phyloP scores from a whole-genome alignment of 2,888 invertebrate species.

The Drosophila anomelani region DNA sequence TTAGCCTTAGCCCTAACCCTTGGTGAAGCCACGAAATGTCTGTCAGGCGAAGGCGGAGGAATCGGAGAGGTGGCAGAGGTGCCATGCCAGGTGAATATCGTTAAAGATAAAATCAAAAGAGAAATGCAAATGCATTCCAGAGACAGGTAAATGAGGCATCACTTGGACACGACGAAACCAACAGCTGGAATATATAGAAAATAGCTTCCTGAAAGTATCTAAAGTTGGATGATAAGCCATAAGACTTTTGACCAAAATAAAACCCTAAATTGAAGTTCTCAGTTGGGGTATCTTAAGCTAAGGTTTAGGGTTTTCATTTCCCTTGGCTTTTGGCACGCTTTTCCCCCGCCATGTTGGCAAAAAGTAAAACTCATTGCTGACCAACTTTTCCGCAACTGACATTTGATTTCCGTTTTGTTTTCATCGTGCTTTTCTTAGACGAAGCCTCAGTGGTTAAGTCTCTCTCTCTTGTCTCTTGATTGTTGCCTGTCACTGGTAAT shows the following conservation, averaged over 20 bases:
- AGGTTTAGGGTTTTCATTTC: not conserved
- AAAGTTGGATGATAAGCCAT: not conserved
- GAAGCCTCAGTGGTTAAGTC: not conserved
- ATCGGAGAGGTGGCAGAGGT: not conserved
- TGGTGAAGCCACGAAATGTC: too few species aligned
- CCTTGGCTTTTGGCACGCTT: constrained; percentile 40
- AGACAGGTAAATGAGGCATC: constrained; percentile 8
- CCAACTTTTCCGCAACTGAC: constrained; percentile 68
- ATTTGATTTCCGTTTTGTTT: constrained; percentile 64
- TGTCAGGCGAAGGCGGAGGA: not conserved
- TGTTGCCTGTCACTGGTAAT: constrained; percentile 52
- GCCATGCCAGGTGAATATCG: constrained; percentile 7
- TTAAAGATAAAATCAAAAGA: constrained; percentile 7
- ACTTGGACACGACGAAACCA: not conserved
- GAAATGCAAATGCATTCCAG: constrained; percentile 16
- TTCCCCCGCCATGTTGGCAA: constrained; percentile 24
- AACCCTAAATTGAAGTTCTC: too few species aligned
- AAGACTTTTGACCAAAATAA: not conserved
- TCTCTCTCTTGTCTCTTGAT: constrained; percentile 15
- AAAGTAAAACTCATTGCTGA: constrained; percentile 33
- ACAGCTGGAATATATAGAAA: not conserved
- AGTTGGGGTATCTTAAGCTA: not conserved
- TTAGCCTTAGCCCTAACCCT: not conserved
- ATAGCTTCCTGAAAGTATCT: not conserved
- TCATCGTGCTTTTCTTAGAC: constrained; percentile 7